Percentiles rank a stretch among this genome's conserved stretches.
Conservation (phyloP, 2,797 vertebrate species). For the Notoglanidium macrostoma region DNA sequence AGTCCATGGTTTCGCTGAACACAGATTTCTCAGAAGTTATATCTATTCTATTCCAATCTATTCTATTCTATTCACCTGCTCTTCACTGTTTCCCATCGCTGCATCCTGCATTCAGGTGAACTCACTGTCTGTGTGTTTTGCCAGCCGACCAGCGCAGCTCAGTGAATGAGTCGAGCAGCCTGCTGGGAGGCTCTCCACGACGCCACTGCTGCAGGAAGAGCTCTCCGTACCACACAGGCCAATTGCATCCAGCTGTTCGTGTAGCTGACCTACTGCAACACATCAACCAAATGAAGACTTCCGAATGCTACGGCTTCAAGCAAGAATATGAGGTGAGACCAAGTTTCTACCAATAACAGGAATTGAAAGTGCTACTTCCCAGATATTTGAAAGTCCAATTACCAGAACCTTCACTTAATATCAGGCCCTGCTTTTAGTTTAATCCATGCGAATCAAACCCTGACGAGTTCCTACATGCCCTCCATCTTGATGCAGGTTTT, state of each 20-base stretch:
- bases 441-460: not conserved
- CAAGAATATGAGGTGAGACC: constrained; percentile 90
- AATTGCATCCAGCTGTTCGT: constrained; percentile 90
- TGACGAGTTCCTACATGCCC: not conserved
- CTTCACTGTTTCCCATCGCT: not conserved
- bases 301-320: constrained; percentile 94
- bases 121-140: constrained; percentile 5
- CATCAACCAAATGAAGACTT: constrained; percentile 98
- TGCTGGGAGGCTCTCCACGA: constrained; percentile 86
- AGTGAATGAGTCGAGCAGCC: constrained; percentile 91
- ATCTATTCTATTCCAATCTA: not conserved
- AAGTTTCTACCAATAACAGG: not conserved
- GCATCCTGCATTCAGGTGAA: not conserved
- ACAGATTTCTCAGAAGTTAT: not conserved
- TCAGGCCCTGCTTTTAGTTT: not conserved
- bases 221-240: constrained; percentile 92
- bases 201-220: constrained; percentile 85
- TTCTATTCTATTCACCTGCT: not conserved
- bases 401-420: not conserved
- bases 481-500: not conserved
- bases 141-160: constrained; percentile 87
- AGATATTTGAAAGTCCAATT: not conserved
- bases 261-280: constrained; percentile 95
- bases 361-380: not conserved
- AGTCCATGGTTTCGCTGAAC: not conserved